These are phyloP conservation scores for Nebria brevicollis DNA, from an alignment of 2,888 invertebrate species.

Conservation along the genomic window DNA sequence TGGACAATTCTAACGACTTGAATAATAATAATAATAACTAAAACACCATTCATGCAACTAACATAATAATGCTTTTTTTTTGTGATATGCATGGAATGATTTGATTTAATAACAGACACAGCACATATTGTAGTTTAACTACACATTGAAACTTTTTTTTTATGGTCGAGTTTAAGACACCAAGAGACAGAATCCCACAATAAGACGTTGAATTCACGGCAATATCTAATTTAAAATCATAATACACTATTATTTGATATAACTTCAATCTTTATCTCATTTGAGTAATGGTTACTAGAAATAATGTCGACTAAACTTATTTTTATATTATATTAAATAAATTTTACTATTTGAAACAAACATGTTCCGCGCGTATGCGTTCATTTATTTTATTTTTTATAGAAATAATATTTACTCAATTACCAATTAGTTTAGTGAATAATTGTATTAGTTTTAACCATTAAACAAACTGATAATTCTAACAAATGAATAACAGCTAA, in stretches of 20 bases:
- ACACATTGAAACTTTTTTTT: constrained; percentile 24
- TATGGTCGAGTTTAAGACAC: constrained; percentile 33
- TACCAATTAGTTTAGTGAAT: background rate
- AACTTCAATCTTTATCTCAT: background rate
- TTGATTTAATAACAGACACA: constrained; percentile 26
- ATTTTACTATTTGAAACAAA: background rate
- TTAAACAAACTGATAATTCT: background rate
- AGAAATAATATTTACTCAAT: background rate
- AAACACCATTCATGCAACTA: background rate
- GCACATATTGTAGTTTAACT: constrained; percentile 14
- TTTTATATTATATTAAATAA: too few relatives aligned
- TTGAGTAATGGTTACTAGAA: background rate
- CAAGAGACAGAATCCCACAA: constrained; percentile 34
- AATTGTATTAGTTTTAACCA: background rate
- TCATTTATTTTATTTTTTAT: background rate
- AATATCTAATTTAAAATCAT: background rate
- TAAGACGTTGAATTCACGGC: constrained; percentile 26
- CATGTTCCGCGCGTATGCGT: background rate
- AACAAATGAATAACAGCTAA: background rate
- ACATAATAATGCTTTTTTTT: background rate
- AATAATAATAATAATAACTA: background rate
- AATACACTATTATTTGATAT: background rate
- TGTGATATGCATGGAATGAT: constrained; percentile 44
- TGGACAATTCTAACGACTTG: background rate
- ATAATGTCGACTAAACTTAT: too few relatives aligned